Percentiles rank a stretch among this genome's conserved stretches.
Evolutionary conservation across 2,888 invertebrate genomes (phyloP).

Genomic region (Acronicta aceris): DNA sequence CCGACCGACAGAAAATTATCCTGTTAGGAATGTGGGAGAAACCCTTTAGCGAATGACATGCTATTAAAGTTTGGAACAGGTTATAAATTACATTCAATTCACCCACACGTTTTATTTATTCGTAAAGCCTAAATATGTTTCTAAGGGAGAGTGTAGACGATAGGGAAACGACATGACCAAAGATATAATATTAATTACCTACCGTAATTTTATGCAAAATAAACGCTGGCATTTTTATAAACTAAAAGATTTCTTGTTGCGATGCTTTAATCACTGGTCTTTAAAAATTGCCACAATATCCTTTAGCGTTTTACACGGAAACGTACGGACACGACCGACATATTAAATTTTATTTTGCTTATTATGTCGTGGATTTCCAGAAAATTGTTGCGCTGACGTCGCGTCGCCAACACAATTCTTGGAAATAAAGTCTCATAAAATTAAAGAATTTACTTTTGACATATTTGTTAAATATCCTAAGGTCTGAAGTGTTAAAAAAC

Average conservation of each 20-base stretch:
- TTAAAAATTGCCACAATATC: no score
- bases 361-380: conserved; percentile 24
- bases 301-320: conserved; percentile 15
- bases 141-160: background rate
- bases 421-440: conserved; percentile 40
- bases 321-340: conserved; percentile 13
- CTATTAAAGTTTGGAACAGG: conserved; percentile 53
- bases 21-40: conserved; percentile 67
- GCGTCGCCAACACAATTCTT: conserved; percentile 28
- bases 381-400: conserved; percentile 35
- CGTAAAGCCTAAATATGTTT: conserved; percentile 27
- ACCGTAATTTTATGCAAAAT: no score
- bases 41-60: conserved; percentile 57
- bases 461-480: conserved; percentile 17
- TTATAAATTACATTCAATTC: conserved; percentile 49
- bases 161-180: no score
- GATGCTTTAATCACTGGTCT: no score
- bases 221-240: no score
- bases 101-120: conserved; percentile 38
- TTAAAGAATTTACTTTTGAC: conserved; percentile 12
- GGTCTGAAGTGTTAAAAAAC: conserved; percentile 20
- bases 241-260: no score
- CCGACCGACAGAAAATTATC: conserved; percentile 62
- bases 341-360: conserved; percentile 31
- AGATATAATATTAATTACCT: background rate